phyloP scores from a whole-genome alignment of 1,140 invertebrate genomes.

The Drosophila ironensis region DNA sequence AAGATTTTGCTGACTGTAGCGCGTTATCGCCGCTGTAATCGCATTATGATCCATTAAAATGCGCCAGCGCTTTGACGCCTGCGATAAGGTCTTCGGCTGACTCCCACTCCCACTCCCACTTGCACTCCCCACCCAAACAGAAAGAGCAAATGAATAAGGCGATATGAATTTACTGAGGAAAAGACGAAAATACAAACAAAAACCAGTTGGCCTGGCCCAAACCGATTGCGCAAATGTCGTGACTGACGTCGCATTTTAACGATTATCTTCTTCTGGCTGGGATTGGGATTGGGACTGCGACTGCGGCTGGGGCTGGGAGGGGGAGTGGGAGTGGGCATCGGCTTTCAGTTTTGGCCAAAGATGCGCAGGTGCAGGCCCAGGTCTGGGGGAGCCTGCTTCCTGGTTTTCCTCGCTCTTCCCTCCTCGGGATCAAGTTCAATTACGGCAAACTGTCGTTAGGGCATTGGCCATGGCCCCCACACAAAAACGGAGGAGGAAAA shows the following conservation, averaged over 20 bases:
- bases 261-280: conserved; percentile 28
- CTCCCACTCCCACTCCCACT: conserved; percentile 8
- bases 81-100: not conserved
- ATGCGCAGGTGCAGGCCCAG: conserved; percentile 33
- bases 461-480: conserved; percentile 56
- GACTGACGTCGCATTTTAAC: conserved; percentile 39
- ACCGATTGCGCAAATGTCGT: conserved; percentile 62
- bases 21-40: conserved; percentile 12
- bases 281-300: not conserved
- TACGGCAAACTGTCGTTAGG: conserved; percentile 60
- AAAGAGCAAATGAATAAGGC: not conserved
- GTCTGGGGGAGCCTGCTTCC: conserved; percentile 36
- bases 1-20: not conserved
- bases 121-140: not conserved
- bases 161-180: too few relatives aligned
- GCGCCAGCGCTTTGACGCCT: not conserved
- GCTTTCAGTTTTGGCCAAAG: too few relatives aligned
- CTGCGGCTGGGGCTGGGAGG: not conserved
- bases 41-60: conserved; percentile 14
- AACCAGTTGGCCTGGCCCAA: conserved; percentile 20
- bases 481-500: not conserved
- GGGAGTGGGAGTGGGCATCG: too few relatives aligned
- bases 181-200: conserved; percentile 1
- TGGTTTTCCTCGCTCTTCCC: too few relatives aligned
- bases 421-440: conserved; percentile 53